Conservation (phyloP, 1,140 invertebrate genomes). For the Aphelinus atriplicis region DNA sequence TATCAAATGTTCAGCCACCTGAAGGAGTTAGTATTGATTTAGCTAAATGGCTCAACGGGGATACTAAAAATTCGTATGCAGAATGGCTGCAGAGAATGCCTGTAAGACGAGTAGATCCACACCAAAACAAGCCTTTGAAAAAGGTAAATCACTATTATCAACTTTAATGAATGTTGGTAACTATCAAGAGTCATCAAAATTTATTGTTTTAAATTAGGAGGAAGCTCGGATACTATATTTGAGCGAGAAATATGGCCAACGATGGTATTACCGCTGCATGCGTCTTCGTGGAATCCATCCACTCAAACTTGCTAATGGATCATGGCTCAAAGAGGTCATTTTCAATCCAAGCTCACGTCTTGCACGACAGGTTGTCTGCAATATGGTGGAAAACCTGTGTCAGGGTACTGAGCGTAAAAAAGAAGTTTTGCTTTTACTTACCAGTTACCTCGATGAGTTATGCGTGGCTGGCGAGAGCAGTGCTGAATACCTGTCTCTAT, state of each 20-base stretch:
- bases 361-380: conserved; percentile 88
- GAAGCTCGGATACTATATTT: conserved; percentile 72
- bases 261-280: conserved; percentile 68
- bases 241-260: conserved; percentile 80
- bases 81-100: conserved; percentile 76
- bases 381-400: conserved; percentile 86
- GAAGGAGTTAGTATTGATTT: conserved; percentile 78
- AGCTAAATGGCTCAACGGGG: conserved; percentile 79
- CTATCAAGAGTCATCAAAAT: background rate
- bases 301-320: conserved; percentile 70
- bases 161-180: too few relatives aligned
- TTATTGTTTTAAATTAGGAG: conserved; percentile 45
- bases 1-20: conserved; percentile 66
- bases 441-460: conserved; percentile 87
- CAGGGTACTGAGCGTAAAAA: conserved; percentile 77
- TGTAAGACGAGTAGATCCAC: conserved; percentile 52
- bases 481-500: conserved; percentile 89
- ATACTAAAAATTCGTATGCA: conserved; percentile 76
- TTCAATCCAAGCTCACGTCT: conserved; percentile 91
- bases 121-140: conserved; percentile 54
- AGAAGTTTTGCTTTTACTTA: conserved; percentile 85
- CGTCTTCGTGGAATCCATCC: conserved; percentile 59
- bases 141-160: conserved; percentile 43
- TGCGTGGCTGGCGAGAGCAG: conserved; percentile 88
- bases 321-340: conserved; percentile 89